Evolutionary conservation across 2,888 invertebrate species (phyloP).

Genomic region (Drosophila ustulata): DNA sequence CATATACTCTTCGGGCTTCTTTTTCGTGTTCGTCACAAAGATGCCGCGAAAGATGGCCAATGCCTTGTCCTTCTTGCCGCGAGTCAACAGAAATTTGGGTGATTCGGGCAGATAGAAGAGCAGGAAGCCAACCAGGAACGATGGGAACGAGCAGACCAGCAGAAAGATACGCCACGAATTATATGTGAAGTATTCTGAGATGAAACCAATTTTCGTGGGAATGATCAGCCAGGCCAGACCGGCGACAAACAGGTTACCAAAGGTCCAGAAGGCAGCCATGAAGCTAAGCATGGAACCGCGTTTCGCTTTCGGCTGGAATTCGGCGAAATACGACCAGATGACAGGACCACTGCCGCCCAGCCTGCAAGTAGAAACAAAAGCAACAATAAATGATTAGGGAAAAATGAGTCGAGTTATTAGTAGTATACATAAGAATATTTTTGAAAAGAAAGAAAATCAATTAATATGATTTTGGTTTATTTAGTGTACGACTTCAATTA

Average conservation of each 20-base stretch:
- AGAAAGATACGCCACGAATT: constrained; percentile 97
- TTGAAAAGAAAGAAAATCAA: no score
- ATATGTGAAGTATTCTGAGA: constrained; percentile 90
- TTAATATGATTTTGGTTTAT: no score
- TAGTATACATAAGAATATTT: no score
- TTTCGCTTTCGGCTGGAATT: constrained; percentile 96
- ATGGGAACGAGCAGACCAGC: constrained; percentile 94
- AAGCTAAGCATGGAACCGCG: constrained; percentile 96
- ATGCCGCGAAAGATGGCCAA: constrained; percentile 92
- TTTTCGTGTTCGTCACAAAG: constrained; percentile 91
- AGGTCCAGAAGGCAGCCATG: constrained; percentile 98
- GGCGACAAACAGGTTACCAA: constrained; percentile 96
- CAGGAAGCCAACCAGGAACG: constrained; percentile 93
- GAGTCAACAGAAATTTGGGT: constrained; percentile 93
- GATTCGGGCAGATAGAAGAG: constrained; percentile 95
- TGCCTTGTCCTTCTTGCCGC: constrained; percentile 92
- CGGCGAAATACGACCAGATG: constrained; percentile 97
- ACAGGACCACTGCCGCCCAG: constrained; percentile 89
- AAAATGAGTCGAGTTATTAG: no score
- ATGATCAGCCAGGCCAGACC: constrained; percentile 92
- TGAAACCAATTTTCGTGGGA: constrained; percentile 89
- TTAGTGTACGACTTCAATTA: no score
- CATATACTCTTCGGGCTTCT: constrained; percentile 90
- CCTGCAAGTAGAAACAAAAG: constrained; percentile 54
- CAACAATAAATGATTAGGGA: background rate